These are phyloP conservation scores for Tragelaphus scriptus DNA, from an alignment of 2,113 vertebrate species.

Conservation along the genomic window DNA sequence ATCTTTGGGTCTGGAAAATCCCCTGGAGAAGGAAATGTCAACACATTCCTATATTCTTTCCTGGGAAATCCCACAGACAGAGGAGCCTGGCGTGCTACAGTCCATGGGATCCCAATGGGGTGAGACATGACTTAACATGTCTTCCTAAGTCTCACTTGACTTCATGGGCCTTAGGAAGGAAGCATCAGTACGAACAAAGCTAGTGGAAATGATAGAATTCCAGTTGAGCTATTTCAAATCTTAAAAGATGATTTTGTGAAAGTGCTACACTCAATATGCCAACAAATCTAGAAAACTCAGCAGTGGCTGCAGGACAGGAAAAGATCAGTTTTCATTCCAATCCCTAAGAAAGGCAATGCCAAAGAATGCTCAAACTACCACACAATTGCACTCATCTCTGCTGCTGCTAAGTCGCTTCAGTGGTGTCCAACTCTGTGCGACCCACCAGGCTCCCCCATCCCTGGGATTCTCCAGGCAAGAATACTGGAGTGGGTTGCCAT, in stretches of 20 bases:
- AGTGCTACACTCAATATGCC: background rate
- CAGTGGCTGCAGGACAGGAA: background rate
- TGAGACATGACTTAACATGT: background rate
- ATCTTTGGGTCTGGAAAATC: background rate
- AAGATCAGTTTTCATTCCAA: background rate
- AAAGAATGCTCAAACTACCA: background rate
- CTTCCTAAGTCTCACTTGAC: background rate
- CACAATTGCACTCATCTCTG: background rate
- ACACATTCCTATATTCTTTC: background rate
- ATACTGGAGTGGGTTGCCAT: too few relatives aligned
- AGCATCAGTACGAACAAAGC: background rate
- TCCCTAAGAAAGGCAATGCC: background rate
- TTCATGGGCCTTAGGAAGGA: accelerated
- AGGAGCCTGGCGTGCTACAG: background rate
- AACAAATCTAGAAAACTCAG: background rate
- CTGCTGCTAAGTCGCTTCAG: too few relatives aligned
- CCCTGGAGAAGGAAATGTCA: background rate
- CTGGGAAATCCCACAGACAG: background rate
- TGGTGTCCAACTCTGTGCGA: too few relatives aligned
- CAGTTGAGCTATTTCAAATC: background rate
- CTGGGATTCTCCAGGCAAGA: too few relatives aligned
- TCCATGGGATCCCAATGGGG: background rate
- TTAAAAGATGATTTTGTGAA: background rate
- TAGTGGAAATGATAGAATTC: background rate
- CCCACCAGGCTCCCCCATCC: too few relatives aligned